These are phyloP conservation scores for Takifugu rubripes DNA, from an alignment of 2,797 vertebrate species.

Conservation along the genomic window DNA sequence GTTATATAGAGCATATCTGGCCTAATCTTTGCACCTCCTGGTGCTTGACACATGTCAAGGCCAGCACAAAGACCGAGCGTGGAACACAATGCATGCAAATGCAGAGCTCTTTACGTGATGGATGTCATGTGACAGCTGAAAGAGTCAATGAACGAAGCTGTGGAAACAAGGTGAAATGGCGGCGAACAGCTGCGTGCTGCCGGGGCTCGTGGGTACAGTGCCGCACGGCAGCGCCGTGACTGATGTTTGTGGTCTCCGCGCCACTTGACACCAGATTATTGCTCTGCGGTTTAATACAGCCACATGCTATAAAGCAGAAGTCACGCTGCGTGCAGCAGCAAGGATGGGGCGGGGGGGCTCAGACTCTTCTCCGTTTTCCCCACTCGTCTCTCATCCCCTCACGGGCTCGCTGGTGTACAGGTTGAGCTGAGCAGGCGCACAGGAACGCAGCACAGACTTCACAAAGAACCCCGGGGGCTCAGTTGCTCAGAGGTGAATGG, in stretches of 20 bases:
- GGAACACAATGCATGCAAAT: constrained; percentile 11
- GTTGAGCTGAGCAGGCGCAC: constrained; percentile 47
- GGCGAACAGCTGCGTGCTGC: constrained; percentile 33
- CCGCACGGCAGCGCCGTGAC: constrained; percentile 53
- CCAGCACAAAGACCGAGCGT: not conserved
- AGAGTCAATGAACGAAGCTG: constrained; percentile 24
- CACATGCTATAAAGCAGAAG: constrained; percentile 73
- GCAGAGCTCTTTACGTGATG: no score
- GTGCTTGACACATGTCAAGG: not conserved
- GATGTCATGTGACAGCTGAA: constrained; percentile 13
- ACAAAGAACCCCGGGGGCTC: constrained; percentile 37
- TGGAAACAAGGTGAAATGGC: constrained; percentile 29
- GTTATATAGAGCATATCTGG: not conserved
- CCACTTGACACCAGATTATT: constrained; percentile 77
- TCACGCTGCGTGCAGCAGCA: constrained; percentile 53
- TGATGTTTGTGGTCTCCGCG: constrained; percentile 65
- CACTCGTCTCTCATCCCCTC: constrained; percentile 53
- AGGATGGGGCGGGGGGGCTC: constrained; percentile 26
- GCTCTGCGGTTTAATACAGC: constrained; percentile 69
- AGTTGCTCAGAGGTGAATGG: constrained; percentile 58
- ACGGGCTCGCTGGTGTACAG: constrained; percentile 32
- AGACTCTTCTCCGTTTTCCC: constrained; percentile 39
- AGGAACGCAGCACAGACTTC: constrained; percentile 32
- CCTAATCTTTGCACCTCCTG: not conserved
- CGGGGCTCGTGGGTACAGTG: constrained; percentile 29